Percentiles rank a stretch among this genome's conserved stretches.
Evolutionary conservation across 92 coral and sea anemone species (phyloP).

Genomic region (Metridium senile): DNA sequence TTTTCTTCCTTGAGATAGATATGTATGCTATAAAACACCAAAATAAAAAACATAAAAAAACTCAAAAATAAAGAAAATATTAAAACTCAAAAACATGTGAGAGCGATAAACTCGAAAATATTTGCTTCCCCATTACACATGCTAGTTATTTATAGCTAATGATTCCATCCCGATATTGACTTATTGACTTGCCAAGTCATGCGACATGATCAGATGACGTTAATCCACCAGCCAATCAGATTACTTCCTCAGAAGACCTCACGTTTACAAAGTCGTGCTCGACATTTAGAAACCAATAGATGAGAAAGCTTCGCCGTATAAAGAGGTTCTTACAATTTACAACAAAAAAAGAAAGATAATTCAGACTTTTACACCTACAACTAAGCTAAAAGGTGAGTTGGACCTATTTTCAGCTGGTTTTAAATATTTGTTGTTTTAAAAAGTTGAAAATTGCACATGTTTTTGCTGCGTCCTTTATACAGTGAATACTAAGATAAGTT

Average conservation of each 20-base stretch:
- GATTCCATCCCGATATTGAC: not conserved
- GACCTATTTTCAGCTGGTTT: not conserved
- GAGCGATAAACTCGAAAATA: no score
- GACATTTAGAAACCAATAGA: not conserved
- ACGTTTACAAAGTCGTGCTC: not conserved
- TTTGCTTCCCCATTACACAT: not conserved
- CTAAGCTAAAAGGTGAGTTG: not conserved
- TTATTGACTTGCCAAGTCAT: not conserved
- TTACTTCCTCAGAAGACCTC: not conserved
- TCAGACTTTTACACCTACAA: no score
- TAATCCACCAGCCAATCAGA: not conserved
- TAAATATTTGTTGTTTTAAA: no score
- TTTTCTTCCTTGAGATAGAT: no score
- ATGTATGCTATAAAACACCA: no score
- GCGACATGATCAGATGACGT: not conserved
- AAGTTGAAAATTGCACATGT: not conserved
- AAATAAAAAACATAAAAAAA: no score
- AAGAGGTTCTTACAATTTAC: no score
- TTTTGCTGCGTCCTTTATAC: no score
- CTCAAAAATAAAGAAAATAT: no score
- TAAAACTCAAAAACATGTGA: no score
- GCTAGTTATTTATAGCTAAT: not conserved
- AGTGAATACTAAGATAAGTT: no score
- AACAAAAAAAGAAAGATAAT: not conserved
- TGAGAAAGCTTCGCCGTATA: no score